These are phyloP conservation scores for Pocota personata DNA, from an alignment of 2,888 invertebrate genomes.

Conservation along the genomic window DNA sequence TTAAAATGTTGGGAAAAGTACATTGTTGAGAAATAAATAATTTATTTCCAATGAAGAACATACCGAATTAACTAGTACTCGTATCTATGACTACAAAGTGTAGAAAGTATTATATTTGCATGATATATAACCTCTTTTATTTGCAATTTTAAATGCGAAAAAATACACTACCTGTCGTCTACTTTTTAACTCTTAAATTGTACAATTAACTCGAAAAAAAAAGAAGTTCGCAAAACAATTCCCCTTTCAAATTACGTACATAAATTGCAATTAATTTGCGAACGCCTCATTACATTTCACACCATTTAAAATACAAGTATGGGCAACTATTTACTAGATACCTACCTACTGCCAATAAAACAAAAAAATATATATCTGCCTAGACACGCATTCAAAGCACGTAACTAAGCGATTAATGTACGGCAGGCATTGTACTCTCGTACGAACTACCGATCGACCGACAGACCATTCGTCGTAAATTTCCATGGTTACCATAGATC, in stretches of 20 bases:
- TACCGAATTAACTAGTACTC: too few species aligned
- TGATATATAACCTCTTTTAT: neutral
- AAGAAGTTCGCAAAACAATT: neutral
- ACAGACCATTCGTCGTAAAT: conserved; percentile 50
- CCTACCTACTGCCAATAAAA: neutral
- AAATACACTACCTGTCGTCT: neutral
- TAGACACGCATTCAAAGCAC: conserved; percentile 63
- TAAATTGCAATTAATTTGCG: conserved; percentile 62
- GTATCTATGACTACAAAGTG: neutral
- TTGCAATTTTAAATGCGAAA: neutral
- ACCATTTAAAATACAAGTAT: conserved; percentile 28
- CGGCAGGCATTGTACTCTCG: conserved; percentile 42
- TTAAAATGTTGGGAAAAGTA: too few species aligned
- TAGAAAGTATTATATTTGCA: neutral
- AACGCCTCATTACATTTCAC: conserved; percentile 67
- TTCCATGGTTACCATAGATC: conserved; percentile 35
- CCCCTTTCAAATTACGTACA: conserved; percentile 19
- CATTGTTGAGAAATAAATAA: too few species aligned
- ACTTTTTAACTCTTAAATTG: too few species aligned
- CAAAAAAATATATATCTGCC: conserved; percentile 22
- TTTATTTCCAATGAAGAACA: too few species aligned
- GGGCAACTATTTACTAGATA: neutral
- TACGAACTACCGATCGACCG: neutral
- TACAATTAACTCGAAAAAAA: neutral
- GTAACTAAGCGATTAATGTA: conserved; percentile 67